Evolutionary conservation across 2,113 vertebrate genomes (phyloP), one percentile per base, ranked within the genome.

Genomic region (Opisthocomus hoazin): DNA sequence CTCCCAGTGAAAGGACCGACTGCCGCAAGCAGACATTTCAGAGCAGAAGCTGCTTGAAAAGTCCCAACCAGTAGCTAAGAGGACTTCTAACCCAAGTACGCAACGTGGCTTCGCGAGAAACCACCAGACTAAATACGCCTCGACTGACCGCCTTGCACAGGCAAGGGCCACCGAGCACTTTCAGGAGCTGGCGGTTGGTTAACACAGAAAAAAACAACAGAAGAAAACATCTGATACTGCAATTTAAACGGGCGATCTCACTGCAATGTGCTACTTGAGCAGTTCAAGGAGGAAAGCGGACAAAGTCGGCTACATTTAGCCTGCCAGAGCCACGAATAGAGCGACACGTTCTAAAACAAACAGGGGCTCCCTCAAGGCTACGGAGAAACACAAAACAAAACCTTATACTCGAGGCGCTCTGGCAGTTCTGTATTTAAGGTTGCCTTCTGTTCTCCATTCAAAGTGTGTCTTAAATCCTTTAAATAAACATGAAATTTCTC

Each of bases 401-500:
- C 45, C 51, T 58, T 64, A 34, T 13, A 88, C 30, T 43, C 51
- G 19, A 91, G 64, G 68, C 63, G 92, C 34, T 76, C 26, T 3
- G 43, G 66, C 74, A 84, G 32, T 34, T 93, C 50, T 27, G 32
- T 91, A 84, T 83, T 90, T 90, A 88, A 90, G 39, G 34, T 60
- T 91, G 46, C 39, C 80, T 56, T 46, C 36, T 91, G 74, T 70
- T 93, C 50, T 85, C 29, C 50, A 41, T 48, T 93, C 78, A 46
- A 87, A 91, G 32, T 41, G 34, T 81, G 60, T 46, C 56, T 93
- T 78, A 94, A 95, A 90, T 58, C 24, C 41, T 90, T 90, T 93
- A 85, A 92, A 90, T 71, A 96, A 89, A 95, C 68, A 84, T 57
- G 34, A 88, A 95, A 79, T 86, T n/a, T 86, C 41, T 60, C 45